phyloP scores from a whole-genome alignment of 1,140 invertebrate genomes.

The Monomorium pharaonis region DNA sequence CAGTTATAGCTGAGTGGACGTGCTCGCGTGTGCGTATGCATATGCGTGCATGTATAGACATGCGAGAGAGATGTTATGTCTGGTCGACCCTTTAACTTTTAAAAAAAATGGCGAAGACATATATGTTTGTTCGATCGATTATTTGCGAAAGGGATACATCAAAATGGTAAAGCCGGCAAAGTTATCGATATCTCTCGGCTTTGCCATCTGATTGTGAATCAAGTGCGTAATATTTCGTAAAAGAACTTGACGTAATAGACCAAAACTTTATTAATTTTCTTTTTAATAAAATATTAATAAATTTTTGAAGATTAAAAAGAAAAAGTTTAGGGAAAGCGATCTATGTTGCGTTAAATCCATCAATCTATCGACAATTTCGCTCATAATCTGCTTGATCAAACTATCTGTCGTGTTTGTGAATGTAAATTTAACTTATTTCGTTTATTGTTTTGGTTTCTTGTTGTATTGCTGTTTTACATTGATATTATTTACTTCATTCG shows the following conservation, averaged over 20 bases:
- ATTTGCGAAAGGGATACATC: background rate
- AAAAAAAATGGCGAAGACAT: background rate
- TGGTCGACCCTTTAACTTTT: conserved; percentile 43
- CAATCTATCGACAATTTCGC: background rate
- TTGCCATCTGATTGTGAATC: background rate
- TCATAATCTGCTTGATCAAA: background rate
- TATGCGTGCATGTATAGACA: background rate
- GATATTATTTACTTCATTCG: background rate
- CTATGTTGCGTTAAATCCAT: background rate
- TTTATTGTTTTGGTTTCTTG: background rate
- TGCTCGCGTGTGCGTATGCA: conserved; percentile 50
- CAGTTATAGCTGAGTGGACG: conserved; percentile 59
- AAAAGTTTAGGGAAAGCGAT: background rate
- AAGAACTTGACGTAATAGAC: background rate
- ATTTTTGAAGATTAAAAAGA: background rate
- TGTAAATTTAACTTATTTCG: background rate
- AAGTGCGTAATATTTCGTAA: background rate
- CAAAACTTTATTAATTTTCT: background rate
- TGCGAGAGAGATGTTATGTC: background rate
- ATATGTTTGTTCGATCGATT: conserved; percentile 24
- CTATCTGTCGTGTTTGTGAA: background rate
- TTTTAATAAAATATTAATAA: background rate
- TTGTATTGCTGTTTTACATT: background rate
- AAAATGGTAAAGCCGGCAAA: background rate
- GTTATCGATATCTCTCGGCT: no score